These are phyloP conservation scores for Oppia nitens DNA, from an alignment of 1,140 invertebrate species.

Conservation along the genomic window DNA sequence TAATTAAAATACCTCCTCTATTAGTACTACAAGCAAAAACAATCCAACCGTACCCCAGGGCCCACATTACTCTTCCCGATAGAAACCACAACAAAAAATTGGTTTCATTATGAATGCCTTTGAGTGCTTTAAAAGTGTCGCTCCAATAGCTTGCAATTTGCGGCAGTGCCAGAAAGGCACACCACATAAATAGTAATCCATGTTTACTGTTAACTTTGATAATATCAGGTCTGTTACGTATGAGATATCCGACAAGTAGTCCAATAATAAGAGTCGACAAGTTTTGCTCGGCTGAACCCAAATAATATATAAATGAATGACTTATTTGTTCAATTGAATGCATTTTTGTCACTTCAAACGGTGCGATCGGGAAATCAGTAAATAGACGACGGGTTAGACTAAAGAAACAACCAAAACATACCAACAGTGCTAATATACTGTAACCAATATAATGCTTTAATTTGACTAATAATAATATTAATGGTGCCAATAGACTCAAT, in stretches of 20 bases:
- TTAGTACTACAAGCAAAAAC: slow-evolving; percentile 5
- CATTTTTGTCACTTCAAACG: slow-evolving; percentile 3
- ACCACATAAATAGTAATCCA: slow-evolving; percentile 1
- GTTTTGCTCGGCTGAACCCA: slow-evolving; percentile 1
- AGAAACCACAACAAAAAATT: slow-evolving; percentile 10
- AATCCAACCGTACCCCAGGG: slow-evolving; percentile 9
- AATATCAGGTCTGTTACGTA: slow-evolving; percentile 1
- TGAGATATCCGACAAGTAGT: slow-evolving; percentile 6
- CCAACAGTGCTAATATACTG: background rate
- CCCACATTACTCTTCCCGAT: slow-evolving; percentile 8
- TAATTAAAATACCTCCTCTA: slow-evolving; percentile 1
- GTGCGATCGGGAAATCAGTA: background rate
- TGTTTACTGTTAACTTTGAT: background rate
- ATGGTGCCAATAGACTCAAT: slow-evolving; percentile 3
- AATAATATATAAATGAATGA: slow-evolving; percentile 9
- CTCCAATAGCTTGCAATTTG: slow-evolving; percentile 2
- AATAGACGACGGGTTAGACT: slow-evolving; percentile 1
- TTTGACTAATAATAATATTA: slow-evolving; percentile 4
- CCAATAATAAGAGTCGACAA: slow-evolving; percentile 1
- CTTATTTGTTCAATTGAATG: background rate
- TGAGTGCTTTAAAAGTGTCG: slow-evolving; percentile 5
- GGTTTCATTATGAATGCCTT: slow-evolving; percentile 7
- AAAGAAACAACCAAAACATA: background rate
- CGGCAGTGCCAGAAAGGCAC: background rate
- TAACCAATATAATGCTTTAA: too few species aligned